Evolutionary conservation across 2,797 vertebrate species (phyloP).

Genomic region (Chromobotia macracanthus): DNA sequence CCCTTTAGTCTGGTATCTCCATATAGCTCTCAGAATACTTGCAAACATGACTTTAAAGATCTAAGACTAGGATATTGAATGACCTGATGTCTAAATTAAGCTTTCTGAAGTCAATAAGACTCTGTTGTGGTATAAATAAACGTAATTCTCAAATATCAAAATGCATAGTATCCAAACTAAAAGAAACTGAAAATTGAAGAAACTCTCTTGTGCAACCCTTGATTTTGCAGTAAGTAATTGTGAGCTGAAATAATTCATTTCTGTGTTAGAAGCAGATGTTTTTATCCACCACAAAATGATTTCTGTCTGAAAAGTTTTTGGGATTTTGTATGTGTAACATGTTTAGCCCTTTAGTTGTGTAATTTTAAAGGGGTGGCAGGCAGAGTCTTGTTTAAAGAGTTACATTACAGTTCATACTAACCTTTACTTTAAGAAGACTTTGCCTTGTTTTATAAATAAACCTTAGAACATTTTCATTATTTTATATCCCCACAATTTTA

Average conservation of each 20-base stretch:
- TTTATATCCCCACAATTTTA: too few relatives aligned
- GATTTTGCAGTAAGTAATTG: not conserved
- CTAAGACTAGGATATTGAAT: too few relatives aligned
- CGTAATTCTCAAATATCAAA: not conserved
- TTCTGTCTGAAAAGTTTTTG: not conserved
- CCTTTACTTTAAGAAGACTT: not conserved
- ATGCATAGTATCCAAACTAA: not conserved
- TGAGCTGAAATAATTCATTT: not conserved
- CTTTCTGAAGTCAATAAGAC: too few relatives aligned
- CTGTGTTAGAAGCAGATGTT: not conserved
- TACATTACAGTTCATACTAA: slow-evolving; percentile 57
- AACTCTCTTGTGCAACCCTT: not conserved
- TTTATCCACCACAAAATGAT: not conserved
- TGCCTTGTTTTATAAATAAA: slow-evolving; percentile 8
- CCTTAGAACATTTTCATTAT: not conserved
- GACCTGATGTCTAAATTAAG: too few relatives aligned
- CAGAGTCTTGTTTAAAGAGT: slow-evolving; percentile 60
- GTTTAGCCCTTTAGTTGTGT: slow-evolving; percentile 35
- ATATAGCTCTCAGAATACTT: not conserved
- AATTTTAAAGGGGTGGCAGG: slow-evolving; percentile 52
- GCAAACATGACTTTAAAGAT: not conserved
- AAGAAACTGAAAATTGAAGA: too few relatives aligned
- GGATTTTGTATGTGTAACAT: not conserved
- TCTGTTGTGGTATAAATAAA: not conserved
- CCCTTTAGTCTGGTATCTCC: not conserved